Evolutionary conservation across 2,113 vertebrate genomes (phyloP).

Genomic region (Vulpes ferrilata): DNA sequence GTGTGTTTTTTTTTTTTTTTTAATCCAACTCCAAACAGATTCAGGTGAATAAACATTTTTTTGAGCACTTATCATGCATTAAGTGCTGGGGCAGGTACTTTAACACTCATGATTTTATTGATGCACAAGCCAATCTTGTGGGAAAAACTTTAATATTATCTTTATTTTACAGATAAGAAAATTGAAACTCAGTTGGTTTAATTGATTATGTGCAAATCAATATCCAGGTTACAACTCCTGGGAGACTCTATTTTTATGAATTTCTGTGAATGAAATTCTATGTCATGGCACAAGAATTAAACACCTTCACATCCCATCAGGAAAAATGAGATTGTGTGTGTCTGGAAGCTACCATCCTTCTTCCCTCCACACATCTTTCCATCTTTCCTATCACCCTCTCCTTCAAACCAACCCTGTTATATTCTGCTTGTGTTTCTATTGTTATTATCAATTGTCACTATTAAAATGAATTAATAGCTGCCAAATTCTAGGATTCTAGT

Average conservation of each 20-base stretch:
- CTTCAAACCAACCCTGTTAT: neutral
- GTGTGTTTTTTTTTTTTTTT: neutral
- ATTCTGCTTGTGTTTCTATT: neutral
- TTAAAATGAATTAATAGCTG: neutral
- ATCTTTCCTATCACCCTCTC: neutral
- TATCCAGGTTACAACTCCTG: constrained; percentile 16
- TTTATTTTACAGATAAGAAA: constrained; percentile 65
- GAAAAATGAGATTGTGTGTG: neutral
- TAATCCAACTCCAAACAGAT: neutral
- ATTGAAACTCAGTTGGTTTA: constrained; percentile 61
- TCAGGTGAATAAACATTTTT: neutral
- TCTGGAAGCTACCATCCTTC: neutral
- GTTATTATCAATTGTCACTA: neutral
- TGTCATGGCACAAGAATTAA: neutral
- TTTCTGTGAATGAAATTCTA: constrained; percentile 42
- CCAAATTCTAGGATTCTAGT: neutral
- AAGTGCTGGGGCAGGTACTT: neutral
- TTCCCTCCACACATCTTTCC: neutral
- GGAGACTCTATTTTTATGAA: neutral
- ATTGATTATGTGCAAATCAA: constrained; percentile 67
- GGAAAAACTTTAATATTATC: constrained; percentile 25
- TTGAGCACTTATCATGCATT: neutral
- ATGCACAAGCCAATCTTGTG: neutral
- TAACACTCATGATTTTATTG: constrained; percentile 10
- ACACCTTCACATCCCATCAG: neutral